Percentiles rank a stretch among this genome's conserved stretches.
Evolutionary conservation across 2,113 vertebrate genomes (phyloP).

Genomic region (Oryzias celebensis): DNA sequence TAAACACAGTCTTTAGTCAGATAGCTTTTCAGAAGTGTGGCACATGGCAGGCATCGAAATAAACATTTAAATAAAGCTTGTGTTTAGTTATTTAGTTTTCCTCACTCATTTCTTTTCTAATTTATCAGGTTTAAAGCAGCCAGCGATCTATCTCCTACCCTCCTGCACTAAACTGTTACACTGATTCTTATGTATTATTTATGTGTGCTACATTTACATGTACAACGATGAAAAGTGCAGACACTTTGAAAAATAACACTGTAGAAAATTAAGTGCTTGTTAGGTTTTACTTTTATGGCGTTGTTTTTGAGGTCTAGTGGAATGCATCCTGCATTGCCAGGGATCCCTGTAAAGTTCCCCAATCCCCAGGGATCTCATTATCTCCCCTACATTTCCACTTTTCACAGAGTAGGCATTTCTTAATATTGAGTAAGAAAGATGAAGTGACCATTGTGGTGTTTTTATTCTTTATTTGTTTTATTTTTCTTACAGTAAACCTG

Average conservation of each 20-base stretch:
- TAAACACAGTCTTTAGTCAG: slow-evolving; percentile 14
- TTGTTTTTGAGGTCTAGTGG: slow-evolving; percentile 66
- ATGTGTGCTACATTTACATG: slow-evolving; percentile 30
- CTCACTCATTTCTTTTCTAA: background rate
- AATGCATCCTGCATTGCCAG: slow-evolving; percentile 67
- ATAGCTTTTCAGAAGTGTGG: background rate
- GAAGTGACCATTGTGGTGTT: slow-evolving; percentile 48
- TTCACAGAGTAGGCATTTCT: slow-evolving; percentile 77
- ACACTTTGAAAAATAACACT: slow-evolving; percentile 66
- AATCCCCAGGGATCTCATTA: slow-evolving; percentile 80
- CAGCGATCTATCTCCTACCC: slow-evolving; percentile 40
- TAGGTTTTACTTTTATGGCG: slow-evolving; percentile 66
- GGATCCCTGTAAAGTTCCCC: slow-evolving; percentile 69
- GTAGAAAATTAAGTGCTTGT: slow-evolving; percentile 68
- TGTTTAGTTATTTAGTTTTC: background rate
- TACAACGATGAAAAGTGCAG: slow-evolving; percentile 25
- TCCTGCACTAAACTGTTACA: slow-evolving; percentile 46
- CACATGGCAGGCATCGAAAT: slow-evolving; percentile 2
- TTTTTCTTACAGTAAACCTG: slow-evolving; percentile 51
- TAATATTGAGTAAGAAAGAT: slow-evolving; percentile 69
- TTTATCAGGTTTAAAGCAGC: too few species aligned
- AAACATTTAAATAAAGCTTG: slow-evolving; percentile 1
- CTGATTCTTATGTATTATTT: slow-evolving; percentile 63
- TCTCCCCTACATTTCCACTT: slow-evolving; percentile 69
- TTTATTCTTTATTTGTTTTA: slow-evolving; percentile 18